These are phyloP conservation scores for Menidia beryllina DNA, from an alignment of 2,113 vertebrate genomes.

Conservation along the genomic window DNA sequence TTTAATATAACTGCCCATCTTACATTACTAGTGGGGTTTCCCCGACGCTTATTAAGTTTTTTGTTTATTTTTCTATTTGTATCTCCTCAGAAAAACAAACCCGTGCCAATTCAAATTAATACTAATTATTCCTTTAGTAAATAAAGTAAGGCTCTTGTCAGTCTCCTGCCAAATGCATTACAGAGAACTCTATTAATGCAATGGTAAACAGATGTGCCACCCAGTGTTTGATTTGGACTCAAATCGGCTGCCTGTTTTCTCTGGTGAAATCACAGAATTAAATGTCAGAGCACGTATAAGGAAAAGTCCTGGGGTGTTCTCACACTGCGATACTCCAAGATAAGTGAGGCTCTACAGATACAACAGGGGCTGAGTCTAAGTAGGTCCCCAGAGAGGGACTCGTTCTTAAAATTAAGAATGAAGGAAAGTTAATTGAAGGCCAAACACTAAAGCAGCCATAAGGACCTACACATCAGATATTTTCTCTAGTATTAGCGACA, in stretches of 20 bases:
- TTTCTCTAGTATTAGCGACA: constrained; percentile 15
- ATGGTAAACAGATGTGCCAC: constrained; percentile 77
- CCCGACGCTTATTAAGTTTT: no score
- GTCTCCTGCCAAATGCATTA: constrained; percentile 66
- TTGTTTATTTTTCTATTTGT: not conserved
- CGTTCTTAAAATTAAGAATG: constrained; percentile 21
- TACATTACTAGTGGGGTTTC: constrained; percentile 22
- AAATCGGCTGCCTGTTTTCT: constrained; percentile 63
- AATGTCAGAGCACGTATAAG: constrained; percentile 33
- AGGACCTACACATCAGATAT: constrained; percentile 31
- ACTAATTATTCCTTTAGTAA: constrained; percentile 65
- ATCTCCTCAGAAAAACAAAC: constrained; percentile 39
- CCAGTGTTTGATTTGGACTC: constrained; percentile 56
- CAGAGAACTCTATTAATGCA: constrained; percentile 65
- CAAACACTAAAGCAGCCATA: constrained; percentile 49
- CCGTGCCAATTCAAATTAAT: constrained; percentile 66
- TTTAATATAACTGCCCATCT: not conserved
- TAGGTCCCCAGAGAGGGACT: constrained; percentile 15
- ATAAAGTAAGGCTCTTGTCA: constrained; percentile 33
- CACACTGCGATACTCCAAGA: constrained; percentile 25
- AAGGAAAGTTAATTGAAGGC: constrained; percentile 48
- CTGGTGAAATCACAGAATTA: constrained; percentile 55
- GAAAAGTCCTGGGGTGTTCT: constrained; percentile 36
- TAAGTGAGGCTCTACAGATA: constrained; percentile 23
- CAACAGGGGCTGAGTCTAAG: constrained; percentile 16